These are phyloP conservation scores for Poliocrania exsul DNA, from an alignment of 2,797 vertebrate genomes.

Conservation along the genomic window DNA sequence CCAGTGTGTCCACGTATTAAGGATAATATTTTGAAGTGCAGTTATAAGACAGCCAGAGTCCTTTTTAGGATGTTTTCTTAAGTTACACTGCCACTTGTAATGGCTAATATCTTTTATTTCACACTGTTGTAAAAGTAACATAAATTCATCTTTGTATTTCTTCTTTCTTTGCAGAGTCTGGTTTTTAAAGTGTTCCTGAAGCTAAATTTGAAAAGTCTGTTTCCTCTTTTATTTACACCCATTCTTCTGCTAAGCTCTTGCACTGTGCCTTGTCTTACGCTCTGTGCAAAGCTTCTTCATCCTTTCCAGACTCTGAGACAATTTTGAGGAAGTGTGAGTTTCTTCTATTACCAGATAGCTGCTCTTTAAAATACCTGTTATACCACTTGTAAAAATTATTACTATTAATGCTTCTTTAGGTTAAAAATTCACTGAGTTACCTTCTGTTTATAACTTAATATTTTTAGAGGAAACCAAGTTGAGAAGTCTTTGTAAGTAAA, in stretches of 20 bases:
- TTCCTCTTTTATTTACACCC: background rate
- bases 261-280: background rate
- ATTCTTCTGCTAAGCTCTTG: background rate
- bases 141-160: background rate
- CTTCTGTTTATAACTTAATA: background rate
- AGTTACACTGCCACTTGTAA: background rate
- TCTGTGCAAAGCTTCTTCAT: background rate
- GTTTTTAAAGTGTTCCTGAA: background rate
- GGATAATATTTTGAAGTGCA: background rate
- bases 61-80: background rate
- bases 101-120: background rate
- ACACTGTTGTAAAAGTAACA: background rate
- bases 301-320: background rate
- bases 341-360: slow-evolving; percentile 20
- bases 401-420: background rate
- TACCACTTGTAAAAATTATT: background rate
- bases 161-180: background rate
- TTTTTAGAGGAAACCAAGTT: background rate
- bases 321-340: slow-evolving; percentile 46
- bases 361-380: background rate
- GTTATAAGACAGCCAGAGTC: background rate
- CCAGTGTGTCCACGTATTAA: fast-evolving
- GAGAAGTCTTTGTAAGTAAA: background rate
- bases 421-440: background rate
- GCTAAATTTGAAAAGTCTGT: background rate